A percentile compares a stretch with the other conserved stretches of the same genome.
Conservation (phyloP, 2,797 vertebrate genomes). For the Cossypha polioptera region DNA sequence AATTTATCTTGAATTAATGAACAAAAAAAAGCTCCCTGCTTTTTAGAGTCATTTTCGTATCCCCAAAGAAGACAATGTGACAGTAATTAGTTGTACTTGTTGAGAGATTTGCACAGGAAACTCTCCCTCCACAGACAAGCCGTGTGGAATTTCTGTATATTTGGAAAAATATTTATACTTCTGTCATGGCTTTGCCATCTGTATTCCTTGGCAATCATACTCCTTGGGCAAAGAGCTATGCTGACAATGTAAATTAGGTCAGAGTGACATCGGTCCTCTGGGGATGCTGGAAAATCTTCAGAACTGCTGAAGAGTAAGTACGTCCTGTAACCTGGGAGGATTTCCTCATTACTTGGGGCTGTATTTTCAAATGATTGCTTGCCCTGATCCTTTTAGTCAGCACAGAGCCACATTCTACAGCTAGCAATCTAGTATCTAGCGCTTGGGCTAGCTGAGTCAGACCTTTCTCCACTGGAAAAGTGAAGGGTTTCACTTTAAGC, state of each 20-base stretch:
- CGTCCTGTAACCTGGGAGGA: neutral
- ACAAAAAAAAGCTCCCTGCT: neutral
- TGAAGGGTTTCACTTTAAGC: neutral
- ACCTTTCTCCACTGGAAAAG: neutral
- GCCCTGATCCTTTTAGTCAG: neutral
- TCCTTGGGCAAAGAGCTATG: neutral
- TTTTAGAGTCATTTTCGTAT: neutral
- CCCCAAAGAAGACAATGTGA: neutral
- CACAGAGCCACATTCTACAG: neutral
- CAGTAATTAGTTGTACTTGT: neutral
- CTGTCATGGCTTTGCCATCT: conserved; percentile 19
- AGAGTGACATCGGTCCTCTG: neutral
- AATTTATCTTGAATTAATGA: neutral
- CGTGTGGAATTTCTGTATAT: neutral
- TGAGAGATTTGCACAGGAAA: neutral
- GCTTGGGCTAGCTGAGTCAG: neutral
- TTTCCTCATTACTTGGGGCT: accelerated
- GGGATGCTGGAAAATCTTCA: neutral
- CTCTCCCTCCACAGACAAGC: neutral
- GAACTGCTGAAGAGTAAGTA: neutral
- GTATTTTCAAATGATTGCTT: neutral
- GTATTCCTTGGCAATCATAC: neutral
- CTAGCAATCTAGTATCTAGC: neutral
- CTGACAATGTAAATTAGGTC: conserved; percentile 1
- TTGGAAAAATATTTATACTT: conserved; percentile 55